Evolutionary conservation across 2,797 vertebrate species (phyloP), one percentile per base, ranked within the genome.

Genomic region (Geotrypetes seraphini): DNA sequence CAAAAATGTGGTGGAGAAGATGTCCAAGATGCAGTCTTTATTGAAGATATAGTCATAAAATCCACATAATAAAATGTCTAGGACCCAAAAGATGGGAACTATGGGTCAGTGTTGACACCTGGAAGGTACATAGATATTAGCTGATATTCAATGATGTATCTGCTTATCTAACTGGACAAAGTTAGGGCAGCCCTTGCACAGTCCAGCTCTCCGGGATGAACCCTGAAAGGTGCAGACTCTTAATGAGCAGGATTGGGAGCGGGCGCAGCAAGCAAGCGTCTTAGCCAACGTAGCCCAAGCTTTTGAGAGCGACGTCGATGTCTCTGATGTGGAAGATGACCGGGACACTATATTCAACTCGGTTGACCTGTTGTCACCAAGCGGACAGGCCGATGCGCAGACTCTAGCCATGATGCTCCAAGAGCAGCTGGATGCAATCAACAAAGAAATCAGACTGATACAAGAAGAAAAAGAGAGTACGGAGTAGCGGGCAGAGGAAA

Each of bases 381-480:
- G 86, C 2, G 93, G 96, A 21, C 96, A 99, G 72, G 89, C 95
- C 0, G 96, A 99, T 3, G 95, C 96, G 6, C 95, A 99, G 65
- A 98, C 95, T 1, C 79, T 99, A 12, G 95, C 96, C 26, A 62
- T 97, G 19, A 98, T 99, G 96, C 84, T 99, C 50, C 96, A 99
- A 65, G 96, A 99, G 23, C 96, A 99, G 71, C 69, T 98, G 47
- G 96, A 98, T 3, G 92, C 96, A 5, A 98, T 98, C 74, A 98
- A 99, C 79, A 97, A 95, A 25, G 96, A 99, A 72, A 99, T 99
- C 40, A 98, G 96, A 25, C 75, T 99, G 73, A 98, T 99, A 44
- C 96, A 99, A 32, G 96, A 99, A 52, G 96, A 99, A 67, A 99
- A 98, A 73, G 95, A 97, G 73, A 95, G 59, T 71, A 87, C 95